Percentiles rank a stretch among this genome's conserved stretches.
Conservation (phyloP, 2,113 vertebrate species). For the Propithecus coquereli region DNA sequence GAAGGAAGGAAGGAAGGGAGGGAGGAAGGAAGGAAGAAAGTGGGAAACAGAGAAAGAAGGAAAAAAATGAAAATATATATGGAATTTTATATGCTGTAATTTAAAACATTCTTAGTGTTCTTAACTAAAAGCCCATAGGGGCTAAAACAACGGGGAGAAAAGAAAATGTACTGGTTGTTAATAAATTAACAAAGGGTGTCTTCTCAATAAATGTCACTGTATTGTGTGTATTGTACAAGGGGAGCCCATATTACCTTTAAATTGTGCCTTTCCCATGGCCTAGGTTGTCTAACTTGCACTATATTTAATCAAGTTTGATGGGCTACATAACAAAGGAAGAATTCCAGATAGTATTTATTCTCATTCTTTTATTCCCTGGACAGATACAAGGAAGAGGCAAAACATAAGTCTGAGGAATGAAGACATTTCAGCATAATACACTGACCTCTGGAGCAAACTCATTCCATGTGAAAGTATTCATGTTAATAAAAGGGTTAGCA, state of each 20-base stretch:
- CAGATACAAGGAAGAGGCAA: conserved; percentile 38
- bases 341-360: conserved; percentile 64
- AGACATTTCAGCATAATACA: not conserved
- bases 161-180: not conserved
- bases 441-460: conserved; percentile 49
- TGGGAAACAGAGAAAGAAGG: not conserved
- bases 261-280: conserved; percentile 42
- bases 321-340: conserved; percentile 58
- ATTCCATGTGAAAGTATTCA: conserved; percentile 43
- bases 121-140: not conserved
- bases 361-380: conserved; percentile 72
- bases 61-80: not conserved
- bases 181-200: not conserved
- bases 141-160: not conserved
- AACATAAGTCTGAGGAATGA: conserved; percentile 21
- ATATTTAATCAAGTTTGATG: conserved; percentile 70
- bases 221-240: conserved; percentile 18
- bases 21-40: not conserved
- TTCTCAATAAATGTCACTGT: not conserved
- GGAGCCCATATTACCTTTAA: not conserved
- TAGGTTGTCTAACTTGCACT: conserved; percentile 29
- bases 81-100: not conserved
- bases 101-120: not conserved
- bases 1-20: fast-evolving
- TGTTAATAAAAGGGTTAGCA: conserved; percentile 53